These are phyloP conservation scores for Paradisaea rubra DNA, from an alignment of 2,113 vertebrate genomes.

Conservation along the genomic window DNA sequence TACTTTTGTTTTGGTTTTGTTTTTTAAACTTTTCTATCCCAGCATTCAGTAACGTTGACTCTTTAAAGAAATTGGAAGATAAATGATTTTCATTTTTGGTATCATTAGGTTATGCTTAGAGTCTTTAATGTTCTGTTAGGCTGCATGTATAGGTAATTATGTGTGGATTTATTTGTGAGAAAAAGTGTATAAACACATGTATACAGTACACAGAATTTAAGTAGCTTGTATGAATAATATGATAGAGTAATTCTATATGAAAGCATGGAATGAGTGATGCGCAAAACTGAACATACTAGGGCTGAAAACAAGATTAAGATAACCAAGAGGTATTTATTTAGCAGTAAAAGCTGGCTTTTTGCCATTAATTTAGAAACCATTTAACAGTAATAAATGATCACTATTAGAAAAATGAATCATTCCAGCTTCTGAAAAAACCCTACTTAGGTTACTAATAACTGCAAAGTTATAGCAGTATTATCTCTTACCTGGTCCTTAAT, in stretches of 20 bases:
- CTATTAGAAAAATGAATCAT: conserved; percentile 38
- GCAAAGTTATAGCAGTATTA: conserved; percentile 42
- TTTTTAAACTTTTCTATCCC: conserved; percentile 24
- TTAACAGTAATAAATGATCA: conserved; percentile 52
- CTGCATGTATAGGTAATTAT: neutral
- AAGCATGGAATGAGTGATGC: conserved; percentile 37
- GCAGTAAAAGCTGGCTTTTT: conserved; percentile 50
- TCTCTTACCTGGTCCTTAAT: conserved; percentile 84
- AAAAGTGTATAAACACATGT: conserved; percentile 34
- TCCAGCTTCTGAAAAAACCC: conserved; percentile 37
- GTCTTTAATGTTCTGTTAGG: neutral
- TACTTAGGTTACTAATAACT: conserved; percentile 43
- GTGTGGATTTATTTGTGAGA: conserved; percentile 31
- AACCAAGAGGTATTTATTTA: conserved; percentile 60
- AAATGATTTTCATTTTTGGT: neutral
- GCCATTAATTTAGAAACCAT: conserved; percentile 54
- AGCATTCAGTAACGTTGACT: conserved; percentile 53
- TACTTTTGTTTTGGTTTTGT: conserved; percentile 10
- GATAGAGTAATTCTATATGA: conserved; percentile 29
- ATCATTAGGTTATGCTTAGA: neutral
- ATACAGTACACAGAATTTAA: conserved; percentile 21
- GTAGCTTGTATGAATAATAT: neutral
- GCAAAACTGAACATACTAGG: conserved; percentile 31
- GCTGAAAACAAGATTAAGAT: conserved; percentile 39
- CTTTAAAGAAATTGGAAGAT: conserved; percentile 52